Evolutionary conservation across 2,113 vertebrate genomes (phyloP).

Genomic region (Mustela nigripes): DNA sequence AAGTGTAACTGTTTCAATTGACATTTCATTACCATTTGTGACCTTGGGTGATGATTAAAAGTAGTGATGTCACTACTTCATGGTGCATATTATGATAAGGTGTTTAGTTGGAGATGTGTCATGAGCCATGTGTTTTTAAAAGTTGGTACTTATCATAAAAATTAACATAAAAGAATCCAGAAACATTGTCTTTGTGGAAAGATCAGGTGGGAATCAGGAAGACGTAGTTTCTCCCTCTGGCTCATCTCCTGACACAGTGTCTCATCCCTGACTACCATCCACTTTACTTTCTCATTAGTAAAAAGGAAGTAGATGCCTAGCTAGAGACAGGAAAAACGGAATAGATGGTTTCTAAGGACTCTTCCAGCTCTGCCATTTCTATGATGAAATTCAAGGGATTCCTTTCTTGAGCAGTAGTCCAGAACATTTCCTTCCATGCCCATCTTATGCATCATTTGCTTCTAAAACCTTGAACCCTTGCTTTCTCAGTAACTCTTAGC

Average conservation of each 20-base stretch:
- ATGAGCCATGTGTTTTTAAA: background rate
- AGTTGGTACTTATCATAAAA: background rate
- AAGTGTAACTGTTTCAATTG: background rate
- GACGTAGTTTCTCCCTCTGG: background rate
- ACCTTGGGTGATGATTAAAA: background rate
- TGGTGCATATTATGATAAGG: background rate
- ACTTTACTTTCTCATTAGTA: conserved; percentile 43
- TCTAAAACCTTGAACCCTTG: conserved; percentile 18
- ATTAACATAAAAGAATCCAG: conserved; percentile 20
- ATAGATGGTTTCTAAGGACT: conserved; percentile 55
- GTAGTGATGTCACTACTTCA: background rate
- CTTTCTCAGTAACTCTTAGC: conserved; percentile 14
- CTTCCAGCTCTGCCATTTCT: conserved; percentile 47
- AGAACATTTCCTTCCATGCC: conserved; percentile 17
- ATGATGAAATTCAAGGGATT: conserved; percentile 31
- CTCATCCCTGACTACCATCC: background rate
- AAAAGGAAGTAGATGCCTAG: background rate
- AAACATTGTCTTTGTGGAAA: conserved; percentile 34
- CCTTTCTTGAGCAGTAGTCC: background rate
- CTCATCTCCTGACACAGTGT: background rate
- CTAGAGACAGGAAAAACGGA: background rate
- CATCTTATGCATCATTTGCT: background rate
- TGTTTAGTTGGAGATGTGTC: background rate
- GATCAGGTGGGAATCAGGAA: background rate
- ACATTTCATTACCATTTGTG: background rate